Conservation (phyloP, 2,888 invertebrate genomes). For the Argynnis bischoffii region DNA sequence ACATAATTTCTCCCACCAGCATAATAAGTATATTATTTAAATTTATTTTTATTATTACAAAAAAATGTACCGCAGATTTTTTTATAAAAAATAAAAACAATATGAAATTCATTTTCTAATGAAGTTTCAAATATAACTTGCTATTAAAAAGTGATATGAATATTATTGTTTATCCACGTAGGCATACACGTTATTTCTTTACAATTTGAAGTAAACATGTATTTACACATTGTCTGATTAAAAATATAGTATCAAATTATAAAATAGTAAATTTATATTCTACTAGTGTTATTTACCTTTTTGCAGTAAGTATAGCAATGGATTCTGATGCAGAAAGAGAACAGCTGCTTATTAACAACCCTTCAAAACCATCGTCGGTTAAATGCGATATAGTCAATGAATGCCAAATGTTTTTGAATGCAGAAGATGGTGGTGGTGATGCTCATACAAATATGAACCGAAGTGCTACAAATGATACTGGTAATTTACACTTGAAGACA, state of each 20-base stretch:
- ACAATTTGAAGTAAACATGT: too few species aligned
- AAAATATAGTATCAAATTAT: too few species aligned
- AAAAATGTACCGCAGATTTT: too few species aligned
- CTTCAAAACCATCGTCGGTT: constrained; percentile 53
- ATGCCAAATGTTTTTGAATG: constrained; percentile 69
- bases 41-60: neutral
- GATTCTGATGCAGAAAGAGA: constrained; percentile 57
- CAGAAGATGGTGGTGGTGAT: constrained; percentile 76
- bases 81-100: too few species aligned
- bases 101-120: too few species aligned
- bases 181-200: too few species aligned
- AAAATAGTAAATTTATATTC: too few species aligned
- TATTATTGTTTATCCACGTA: too few species aligned
- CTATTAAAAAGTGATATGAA: too few species aligned
- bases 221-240: too few species aligned
- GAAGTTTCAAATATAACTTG: too few species aligned
- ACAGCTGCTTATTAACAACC: constrained; percentile 48
- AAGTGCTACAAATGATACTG: constrained; percentile 49
- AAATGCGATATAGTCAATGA: constrained; percentile 72
- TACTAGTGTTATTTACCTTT: constrained; percentile 1
- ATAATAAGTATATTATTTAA: neutral
- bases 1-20: neutral
- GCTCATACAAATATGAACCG: constrained; percentile 52
- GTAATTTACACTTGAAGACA: constrained; percentile 40
- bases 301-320: constrained; percentile 49